Conservation (phyloP, 2,113 vertebrate genomes). For the Columba livia region DNA sequence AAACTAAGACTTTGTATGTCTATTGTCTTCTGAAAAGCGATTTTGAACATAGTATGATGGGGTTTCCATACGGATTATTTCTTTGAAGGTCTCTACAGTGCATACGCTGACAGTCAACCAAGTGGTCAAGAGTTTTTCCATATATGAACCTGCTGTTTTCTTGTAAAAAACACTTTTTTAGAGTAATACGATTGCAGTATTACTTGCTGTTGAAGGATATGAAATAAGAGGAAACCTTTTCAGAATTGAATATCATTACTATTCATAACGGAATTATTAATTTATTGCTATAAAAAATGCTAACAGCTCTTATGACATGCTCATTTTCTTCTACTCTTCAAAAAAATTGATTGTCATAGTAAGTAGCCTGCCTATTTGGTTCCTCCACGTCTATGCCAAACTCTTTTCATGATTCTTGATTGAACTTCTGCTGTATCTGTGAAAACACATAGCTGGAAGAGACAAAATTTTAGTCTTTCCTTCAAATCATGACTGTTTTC, state of each 20-base stretch:
- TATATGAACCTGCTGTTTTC: not conserved
- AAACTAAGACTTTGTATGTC: not conserved
- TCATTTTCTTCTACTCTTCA: not conserved
- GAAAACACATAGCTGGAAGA: not conserved
- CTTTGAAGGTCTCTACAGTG: not conserved
- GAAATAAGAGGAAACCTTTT: not conserved
- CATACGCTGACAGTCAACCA: not conserved
- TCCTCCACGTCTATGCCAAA: not conserved
- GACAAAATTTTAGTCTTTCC: not conserved
- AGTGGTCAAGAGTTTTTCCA: not conserved
- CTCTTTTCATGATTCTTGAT: not conserved
- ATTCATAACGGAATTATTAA: not conserved
- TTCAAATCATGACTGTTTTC: not conserved
- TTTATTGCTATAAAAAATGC: not conserved
- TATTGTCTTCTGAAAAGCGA: not conserved
- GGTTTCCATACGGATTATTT: not conserved
- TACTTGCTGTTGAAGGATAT: not conserved
- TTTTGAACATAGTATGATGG: not conserved
- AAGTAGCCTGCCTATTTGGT: not conserved
- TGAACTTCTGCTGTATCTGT: not conserved
- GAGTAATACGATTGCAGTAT: not conserved
- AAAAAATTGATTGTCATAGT: not conserved
- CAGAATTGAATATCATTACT: not conserved
- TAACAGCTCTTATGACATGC: not conserved
- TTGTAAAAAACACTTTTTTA: not conserved